Base-by-base conservation (phyloP, 1,140 invertebrate species). In the Aphaenogaster rudis region DNA sequence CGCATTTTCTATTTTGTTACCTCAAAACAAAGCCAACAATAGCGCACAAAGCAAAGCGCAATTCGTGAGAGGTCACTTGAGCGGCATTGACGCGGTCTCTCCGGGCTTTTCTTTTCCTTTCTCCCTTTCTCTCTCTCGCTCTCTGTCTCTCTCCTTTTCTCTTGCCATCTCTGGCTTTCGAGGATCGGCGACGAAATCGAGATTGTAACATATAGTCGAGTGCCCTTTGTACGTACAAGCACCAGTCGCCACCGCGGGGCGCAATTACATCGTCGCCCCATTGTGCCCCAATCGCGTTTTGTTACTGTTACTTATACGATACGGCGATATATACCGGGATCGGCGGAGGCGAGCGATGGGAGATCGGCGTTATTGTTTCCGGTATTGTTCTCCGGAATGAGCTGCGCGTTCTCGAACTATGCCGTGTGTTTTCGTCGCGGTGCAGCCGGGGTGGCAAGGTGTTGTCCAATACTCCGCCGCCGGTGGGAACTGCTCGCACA, bases 1-100 rank as follows among this genome's bases (percentile, higher is more conserved):
- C 92, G 92, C 92, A 91, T 95, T 95, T 95, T 95, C 94, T 94
- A 93, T 95, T 95, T 95, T 95, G 94, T 95, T 95, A 93, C 95
- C 94, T 95, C 94, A 93, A 95, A 95, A 95, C 95, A 95, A 95
- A 92, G 92, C 88, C 89, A 90, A 95, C 94, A 95, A 95, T 95
- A 91, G 92, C 86, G 63, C 74, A 76, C 17, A 52, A 84, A 74
- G 80, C 80, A 84, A 84, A 76, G 54, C 80, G 69, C 91, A 92
- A 93, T 94, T 90, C 85, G 88, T 48, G 74, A 95, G 93, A 90
- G 90, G 88, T 86, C 90, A 92, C 94, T 95, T 89, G 91, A 91
- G 74, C 86, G 69, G 59, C 84, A 63, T 78, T 80, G 54, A 67
- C 11, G 64, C 61, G 17, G 21, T 45, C 45, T 63, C 21, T 17